Percentiles rank a stretch among this genome's conserved stretches.
Conservation (phyloP, 2,797 vertebrate species). For the Sphaeramia orbicularis region DNA sequence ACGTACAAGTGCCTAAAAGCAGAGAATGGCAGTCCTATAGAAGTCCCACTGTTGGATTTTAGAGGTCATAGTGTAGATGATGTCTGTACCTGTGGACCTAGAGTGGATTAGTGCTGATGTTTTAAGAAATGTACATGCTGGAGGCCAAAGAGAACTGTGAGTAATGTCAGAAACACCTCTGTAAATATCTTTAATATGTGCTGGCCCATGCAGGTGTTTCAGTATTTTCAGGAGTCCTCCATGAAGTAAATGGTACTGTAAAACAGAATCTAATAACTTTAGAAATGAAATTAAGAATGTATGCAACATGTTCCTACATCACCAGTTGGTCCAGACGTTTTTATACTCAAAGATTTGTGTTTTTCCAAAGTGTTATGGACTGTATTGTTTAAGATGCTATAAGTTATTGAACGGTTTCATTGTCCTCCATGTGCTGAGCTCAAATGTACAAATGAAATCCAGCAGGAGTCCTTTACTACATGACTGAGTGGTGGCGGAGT, state of each 20-base stretch:
- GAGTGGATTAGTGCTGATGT: conserved; percentile 19
- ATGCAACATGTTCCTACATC: conserved; percentile 20
- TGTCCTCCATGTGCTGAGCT: conserved; percentile 34
- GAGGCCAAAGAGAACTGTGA: conserved; percentile 29
- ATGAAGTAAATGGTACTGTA: conserved; percentile 44
- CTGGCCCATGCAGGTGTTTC: conserved; percentile 21
- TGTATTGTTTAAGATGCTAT: conserved; percentile 35
- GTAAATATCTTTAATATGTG: conserved; percentile 25
- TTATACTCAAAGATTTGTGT: conserved; percentile 23
- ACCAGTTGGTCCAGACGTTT: conserved; percentile 20
- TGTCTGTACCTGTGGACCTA: neutral
- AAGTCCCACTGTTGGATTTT: conserved; percentile 1
- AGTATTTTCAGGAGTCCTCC: conserved; percentile 21
- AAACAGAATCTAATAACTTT: conserved; percentile 33
- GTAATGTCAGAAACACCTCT: conserved; percentile 8
- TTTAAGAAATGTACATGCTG: conserved; percentile 1
- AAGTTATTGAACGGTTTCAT: conserved; percentile 46
- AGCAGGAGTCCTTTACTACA: conserved; percentile 55
- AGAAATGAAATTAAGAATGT: conserved; percentile 61
- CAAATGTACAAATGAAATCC: conserved; percentile 19
- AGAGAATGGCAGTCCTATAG: conserved; percentile 11
- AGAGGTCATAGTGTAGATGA: conserved; percentile 22
- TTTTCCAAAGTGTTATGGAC: conserved; percentile 47
- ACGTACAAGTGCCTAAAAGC: conserved; percentile 55
- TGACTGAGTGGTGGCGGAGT: conserved; percentile 30